Conservation (phyloP, 64 coral and sea anemone species). For the Anthopleura sola region DNA sequence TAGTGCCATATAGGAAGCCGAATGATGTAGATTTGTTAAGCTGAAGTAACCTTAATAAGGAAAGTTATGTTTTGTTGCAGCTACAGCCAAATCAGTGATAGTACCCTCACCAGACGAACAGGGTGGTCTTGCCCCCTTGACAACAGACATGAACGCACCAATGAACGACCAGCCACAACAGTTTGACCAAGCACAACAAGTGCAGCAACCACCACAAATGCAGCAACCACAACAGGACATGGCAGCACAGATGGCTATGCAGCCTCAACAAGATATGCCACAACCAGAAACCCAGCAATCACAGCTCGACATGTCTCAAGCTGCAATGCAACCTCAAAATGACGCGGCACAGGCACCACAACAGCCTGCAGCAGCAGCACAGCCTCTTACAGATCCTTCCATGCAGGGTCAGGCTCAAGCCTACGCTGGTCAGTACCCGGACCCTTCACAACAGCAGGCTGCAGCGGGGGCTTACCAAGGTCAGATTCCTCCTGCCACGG, state of each 20-base stretch:
- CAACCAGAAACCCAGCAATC: not conserved
- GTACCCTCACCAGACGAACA: not conserved
- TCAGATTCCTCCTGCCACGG: not conserved
- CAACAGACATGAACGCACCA: not conserved
- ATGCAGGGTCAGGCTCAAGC: not conserved
- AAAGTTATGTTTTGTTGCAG: not conserved
- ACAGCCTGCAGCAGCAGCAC: constrained; percentile 21
- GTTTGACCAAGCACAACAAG: not conserved
- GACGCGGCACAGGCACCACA: constrained; percentile 16
- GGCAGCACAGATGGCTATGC: constrained; percentile 4
- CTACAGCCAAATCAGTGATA: constrained; percentile 18
- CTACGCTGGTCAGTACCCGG: not conserved
- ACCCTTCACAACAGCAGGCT: not conserved
- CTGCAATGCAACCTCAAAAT: constrained; percentile 29
- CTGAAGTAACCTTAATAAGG: not conserved
- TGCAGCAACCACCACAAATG: not conserved
- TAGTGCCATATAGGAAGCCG: no score
- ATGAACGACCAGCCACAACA: not conserved
- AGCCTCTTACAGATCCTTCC: not conserved
- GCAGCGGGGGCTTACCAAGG: not conserved
- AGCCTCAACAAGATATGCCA: constrained; percentile 24
- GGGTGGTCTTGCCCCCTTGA: constrained; percentile 9
- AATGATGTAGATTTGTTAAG: not conserved
- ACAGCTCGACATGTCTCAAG: not conserved
- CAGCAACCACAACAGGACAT: constrained; percentile 1